phyloP scores from a whole-genome alignment of 2,888 invertebrate genomes.

The Imbricaverruca yamaguchii region DNA sequence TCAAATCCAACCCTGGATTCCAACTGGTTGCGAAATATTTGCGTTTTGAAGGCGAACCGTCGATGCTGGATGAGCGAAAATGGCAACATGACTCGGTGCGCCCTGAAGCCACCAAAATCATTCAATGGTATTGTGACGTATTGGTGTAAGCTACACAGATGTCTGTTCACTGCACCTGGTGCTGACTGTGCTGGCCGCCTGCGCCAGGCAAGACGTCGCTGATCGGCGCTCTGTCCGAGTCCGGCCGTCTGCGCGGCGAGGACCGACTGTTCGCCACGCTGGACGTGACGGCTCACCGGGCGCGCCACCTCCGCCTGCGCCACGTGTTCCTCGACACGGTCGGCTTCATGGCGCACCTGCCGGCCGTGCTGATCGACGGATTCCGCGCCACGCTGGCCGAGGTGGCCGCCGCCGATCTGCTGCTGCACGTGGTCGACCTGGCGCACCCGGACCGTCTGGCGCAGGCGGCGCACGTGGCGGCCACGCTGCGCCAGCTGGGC shows the following conservation, averaged over 20 bases:
- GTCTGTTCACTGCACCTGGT: no score
- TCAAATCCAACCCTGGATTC: no score
- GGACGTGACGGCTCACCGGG: constrained; percentile 65
- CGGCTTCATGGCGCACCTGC: constrained; percentile 78
- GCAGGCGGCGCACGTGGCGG: constrained; percentile 60
- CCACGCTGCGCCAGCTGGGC: constrained; percentile 53
- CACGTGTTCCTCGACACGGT: constrained; percentile 32
- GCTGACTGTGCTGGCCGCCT: background rate
- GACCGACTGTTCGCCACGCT: constrained; percentile 76
- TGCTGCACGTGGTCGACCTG: constrained; percentile 67
- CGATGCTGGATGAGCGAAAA: no score
- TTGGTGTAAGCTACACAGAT: no score
- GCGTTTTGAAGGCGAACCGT: no score
- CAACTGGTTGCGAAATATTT: no score
- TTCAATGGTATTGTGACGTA: no score
- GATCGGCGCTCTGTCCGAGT: constrained; percentile 66
- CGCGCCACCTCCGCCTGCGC: background rate
- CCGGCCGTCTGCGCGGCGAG: constrained; percentile 54
- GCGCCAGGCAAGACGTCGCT: constrained; percentile 58
- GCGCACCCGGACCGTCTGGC: constrained; percentile 61
- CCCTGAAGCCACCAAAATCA: no score
- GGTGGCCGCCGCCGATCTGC: constrained; percentile 63
- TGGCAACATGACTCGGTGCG: no score
- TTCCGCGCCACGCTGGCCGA: constrained; percentile 75
- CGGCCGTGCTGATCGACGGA: constrained; percentile 65